Conservation (phyloP, 2,113 vertebrate species). For the Cyanoramphus novaezelandiae region DNA sequence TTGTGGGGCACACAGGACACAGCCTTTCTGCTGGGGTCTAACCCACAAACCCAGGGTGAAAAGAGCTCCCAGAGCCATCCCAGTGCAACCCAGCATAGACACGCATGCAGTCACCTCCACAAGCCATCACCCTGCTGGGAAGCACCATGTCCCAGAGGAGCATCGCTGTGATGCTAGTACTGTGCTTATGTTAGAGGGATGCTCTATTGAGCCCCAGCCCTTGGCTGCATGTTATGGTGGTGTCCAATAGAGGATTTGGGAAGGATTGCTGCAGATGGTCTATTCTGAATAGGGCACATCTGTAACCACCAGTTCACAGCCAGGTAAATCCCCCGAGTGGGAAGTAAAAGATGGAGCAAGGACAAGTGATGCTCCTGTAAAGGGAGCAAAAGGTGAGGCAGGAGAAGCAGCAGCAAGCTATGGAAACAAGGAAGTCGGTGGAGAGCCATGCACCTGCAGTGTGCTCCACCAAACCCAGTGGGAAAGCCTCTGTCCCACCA, state of each 20-base stretch:
- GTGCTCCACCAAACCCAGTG: background rate
- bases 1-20: background rate
- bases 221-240: background rate
- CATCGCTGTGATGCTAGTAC: accelerated
- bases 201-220: background rate
- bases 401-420: background rate
- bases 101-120: background rate
- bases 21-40: background rate
- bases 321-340: background rate
- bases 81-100: background rate
- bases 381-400: background rate
- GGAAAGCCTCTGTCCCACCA: background rate
- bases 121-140: background rate
- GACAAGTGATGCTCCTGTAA: background rate
- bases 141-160: background rate
- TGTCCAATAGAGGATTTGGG: background rate
- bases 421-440: background rate
- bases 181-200: background rate
- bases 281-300: background rate
- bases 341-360: background rate
- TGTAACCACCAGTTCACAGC: background rate
- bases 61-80: background rate
- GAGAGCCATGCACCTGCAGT: background rate
- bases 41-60: background rate
- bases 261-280: background rate